Evolutionary conservation across 1,140 invertebrate genomes (phyloP).

Genomic region (Propsilocerus akamusi): DNA sequence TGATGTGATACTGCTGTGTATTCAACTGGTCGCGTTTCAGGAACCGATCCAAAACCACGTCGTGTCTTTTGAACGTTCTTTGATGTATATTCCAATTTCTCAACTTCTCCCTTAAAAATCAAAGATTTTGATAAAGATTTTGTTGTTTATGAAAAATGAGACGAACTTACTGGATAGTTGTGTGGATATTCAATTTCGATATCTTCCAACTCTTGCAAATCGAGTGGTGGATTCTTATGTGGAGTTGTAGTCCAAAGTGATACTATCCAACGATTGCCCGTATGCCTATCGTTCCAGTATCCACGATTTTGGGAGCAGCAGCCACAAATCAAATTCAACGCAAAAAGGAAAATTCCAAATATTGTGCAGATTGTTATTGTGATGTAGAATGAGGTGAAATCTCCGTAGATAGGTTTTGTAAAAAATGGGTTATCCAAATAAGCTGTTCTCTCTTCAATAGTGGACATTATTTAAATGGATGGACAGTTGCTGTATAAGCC

Average conservation of each 20-base stretch:
- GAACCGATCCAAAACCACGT: slow-evolving; percentile 18
- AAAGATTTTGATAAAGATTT: not conserved
- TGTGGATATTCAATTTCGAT: slow-evolving; percentile 12
- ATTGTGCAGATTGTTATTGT: slow-evolving; percentile 55
- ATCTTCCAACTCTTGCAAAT: slow-evolving; percentile 50
- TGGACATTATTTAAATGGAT: too few relatives aligned
- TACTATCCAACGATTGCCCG: slow-evolving; percentile 66
- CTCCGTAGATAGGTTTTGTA: slow-evolving; percentile 35
- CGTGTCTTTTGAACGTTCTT: not conserved
- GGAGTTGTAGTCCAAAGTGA: slow-evolving; percentile 67
- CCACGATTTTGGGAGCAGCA: slow-evolving; percentile 58
- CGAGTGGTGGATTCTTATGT: slow-evolving; percentile 62
- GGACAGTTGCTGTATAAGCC: too few relatives aligned
- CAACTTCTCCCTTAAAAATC: not conserved
- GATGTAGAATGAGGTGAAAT: slow-evolving; percentile 59
- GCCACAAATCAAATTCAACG: slow-evolving; percentile 55
- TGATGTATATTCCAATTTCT: not conserved
- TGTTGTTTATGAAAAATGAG: slow-evolving; percentile 14
- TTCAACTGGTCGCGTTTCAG: slow-evolving; percentile 14
- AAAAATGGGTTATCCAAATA: slow-evolving; percentile 47
- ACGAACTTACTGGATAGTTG: slow-evolving; percentile 14
- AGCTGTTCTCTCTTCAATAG: slow-evolving; percentile 40
- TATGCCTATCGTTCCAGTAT: slow-evolving; percentile 67
- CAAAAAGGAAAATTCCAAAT: slow-evolving; percentile 41
- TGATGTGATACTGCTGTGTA: slow-evolving; percentile 14